phyloP scores from a whole-genome alignment of 2,888 invertebrate genomes.

The Apodemia zela region DNA sequence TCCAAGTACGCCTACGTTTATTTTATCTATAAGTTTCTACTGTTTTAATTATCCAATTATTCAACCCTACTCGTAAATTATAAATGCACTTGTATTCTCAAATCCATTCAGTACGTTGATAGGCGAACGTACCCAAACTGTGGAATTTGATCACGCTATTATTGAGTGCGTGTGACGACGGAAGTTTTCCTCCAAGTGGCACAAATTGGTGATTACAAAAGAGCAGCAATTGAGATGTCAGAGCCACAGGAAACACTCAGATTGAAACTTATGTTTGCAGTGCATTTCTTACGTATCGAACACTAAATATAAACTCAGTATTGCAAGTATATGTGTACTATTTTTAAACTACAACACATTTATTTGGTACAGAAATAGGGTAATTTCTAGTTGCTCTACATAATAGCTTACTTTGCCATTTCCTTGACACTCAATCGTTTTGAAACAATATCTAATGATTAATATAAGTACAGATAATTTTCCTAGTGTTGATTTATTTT shows the following conservation, averaged over 20 bases:
- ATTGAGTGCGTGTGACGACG: slow-evolving; percentile 59
- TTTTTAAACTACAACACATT: background rate
- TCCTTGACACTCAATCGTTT: too few species aligned
- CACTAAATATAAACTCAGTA: slow-evolving; percentile 17
- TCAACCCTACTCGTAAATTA: background rate
- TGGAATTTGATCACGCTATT: slow-evolving; percentile 63
- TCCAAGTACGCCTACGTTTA: too few species aligned
- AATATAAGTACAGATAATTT: too few species aligned
- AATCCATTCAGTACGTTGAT: background rate
- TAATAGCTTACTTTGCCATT: too few species aligned
- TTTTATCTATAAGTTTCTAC: too few species aligned
- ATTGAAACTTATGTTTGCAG: slow-evolving; percentile 72
- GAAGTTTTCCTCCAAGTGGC: slow-evolving; percentile 60
- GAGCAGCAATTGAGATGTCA: slow-evolving; percentile 77
- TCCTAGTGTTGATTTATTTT: too few species aligned
- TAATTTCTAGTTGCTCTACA: too few species aligned
- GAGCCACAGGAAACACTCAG: slow-evolving; percentile 64
- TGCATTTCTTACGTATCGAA: slow-evolving; percentile 23
- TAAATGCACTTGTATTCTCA: background rate
- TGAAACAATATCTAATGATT: too few species aligned
- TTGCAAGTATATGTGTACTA: background rate
- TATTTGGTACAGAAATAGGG: too few species aligned
- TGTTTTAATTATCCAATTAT: background rate
- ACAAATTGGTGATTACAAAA: slow-evolving; percentile 78
- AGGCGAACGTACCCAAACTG: background rate